Evolutionary conservation across 2,888 invertebrate genomes (phyloP).

Genomic region (Dynastes hyllus): DNA sequence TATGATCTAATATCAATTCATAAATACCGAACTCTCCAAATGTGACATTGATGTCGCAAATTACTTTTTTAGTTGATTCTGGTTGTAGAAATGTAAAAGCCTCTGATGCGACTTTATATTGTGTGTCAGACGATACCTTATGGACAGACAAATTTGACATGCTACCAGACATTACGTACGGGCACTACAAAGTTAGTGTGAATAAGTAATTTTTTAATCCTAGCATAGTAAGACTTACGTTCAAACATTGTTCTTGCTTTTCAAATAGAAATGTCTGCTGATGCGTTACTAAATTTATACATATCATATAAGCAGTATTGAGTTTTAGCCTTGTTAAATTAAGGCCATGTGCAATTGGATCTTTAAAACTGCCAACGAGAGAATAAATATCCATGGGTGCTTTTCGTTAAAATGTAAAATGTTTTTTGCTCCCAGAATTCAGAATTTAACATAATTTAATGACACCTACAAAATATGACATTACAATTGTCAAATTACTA

Average conservation of each 20-base stretch:
- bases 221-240: slow-evolving; percentile 72
- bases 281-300: not conserved
- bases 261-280: slow-evolving; percentile 72
- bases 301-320: no score
- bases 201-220: not conserved
- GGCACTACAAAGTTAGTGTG: slow-evolving; percentile 56
- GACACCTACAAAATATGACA: not conserved
- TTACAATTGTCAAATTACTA: not conserved
- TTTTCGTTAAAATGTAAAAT: not conserved
- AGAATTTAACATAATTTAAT: no score
- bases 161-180: slow-evolving; percentile 44
- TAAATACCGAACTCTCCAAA: slow-evolving; percentile 85
- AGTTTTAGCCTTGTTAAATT: not conserved
- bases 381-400: not conserved
- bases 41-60: slow-evolving; percentile 76
- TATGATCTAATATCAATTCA: slow-evolving; percentile 74
- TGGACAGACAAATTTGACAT: no score
- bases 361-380: no score
- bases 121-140: slow-evolving; percentile 48
- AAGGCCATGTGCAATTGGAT: not conserved
- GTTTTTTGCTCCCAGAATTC: no score
- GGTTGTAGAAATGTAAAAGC: slow-evolving; percentile 31
- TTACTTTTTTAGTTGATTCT: slow-evolving; percentile 68
- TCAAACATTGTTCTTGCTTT: slow-evolving; percentile 81
- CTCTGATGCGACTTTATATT: slow-evolving; percentile 53